A percentile compares a stretch with the other conserved stretches of the same genome.
phyloP scores from a whole-genome alignment of 2,888 invertebrate genomes.

The Harpalus rubripes region DNA sequence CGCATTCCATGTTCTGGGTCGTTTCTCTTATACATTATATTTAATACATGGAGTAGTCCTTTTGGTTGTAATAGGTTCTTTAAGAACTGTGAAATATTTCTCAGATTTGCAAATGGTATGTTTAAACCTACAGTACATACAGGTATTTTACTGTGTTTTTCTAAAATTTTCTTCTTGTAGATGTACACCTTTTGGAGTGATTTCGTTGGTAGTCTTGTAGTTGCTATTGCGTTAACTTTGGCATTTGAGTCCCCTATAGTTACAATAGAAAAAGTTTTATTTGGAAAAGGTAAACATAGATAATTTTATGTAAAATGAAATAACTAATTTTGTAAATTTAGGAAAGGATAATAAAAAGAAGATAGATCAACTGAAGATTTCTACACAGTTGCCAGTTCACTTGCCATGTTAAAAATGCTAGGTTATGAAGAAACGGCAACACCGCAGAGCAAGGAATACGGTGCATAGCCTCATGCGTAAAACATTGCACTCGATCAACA shows the following conservation, averaged over 20 bases:
- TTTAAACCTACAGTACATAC: neutral
- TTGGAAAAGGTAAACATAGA: constrained; percentile 41
- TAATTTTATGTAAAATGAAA: too few species aligned
- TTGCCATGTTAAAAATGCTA: too few species aligned
- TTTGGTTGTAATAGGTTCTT: neutral
- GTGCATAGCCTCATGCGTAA: too few species aligned
- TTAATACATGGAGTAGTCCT: constrained; percentile 8
- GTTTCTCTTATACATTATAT: constrained; percentile 43
- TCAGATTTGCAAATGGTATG: constrained; percentile 18
- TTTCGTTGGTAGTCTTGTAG: constrained; percentile 74
- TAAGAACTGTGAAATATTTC: neutral
- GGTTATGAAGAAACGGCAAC: too few species aligned
- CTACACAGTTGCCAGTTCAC: too few species aligned
- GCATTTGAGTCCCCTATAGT: constrained; percentile 77
- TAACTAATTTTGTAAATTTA: neutral
- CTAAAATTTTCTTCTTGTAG: constrained; percentile 69
- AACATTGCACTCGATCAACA: too few species aligned
- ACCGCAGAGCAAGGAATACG: too few species aligned
- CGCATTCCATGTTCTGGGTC: constrained; percentile 13
- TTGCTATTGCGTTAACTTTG: constrained; percentile 75
- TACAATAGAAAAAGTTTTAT: constrained; percentile 74
- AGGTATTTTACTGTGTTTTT: constrained; percentile 5
- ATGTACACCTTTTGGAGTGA: constrained; percentile 76
- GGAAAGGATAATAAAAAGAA: constrained; percentile 3
- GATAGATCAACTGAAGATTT: too few species aligned